Evolutionary conservation across 2,888 invertebrate genomes (phyloP).

Genomic region (Orchesella flavescens): DNA sequence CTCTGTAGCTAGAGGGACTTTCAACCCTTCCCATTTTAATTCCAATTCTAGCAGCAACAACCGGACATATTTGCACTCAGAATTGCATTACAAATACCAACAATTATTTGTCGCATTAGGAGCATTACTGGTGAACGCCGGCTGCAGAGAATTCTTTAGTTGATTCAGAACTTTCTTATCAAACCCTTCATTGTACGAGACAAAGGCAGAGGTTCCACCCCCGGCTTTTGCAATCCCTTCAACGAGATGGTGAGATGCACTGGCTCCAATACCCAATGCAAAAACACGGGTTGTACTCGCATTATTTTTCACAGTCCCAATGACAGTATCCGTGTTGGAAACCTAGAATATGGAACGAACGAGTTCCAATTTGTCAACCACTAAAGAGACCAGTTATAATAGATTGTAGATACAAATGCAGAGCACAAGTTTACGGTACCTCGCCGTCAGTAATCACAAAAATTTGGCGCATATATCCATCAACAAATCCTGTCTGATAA

Average conservation of each 20-base stretch:
- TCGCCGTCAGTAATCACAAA: conserved; percentile 74
- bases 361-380: too few species aligned
- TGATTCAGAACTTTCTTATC: conserved; percentile 72
- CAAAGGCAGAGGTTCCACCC: conserved; percentile 73
- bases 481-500: conserved; percentile 65
- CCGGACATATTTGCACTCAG: too few species aligned
- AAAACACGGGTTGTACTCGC: conserved; percentile 72
- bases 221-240: conserved; percentile 74
- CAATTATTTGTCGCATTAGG: too few species aligned
- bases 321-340: conserved; percentile 73
- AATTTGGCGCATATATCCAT: conserved; percentile 72
- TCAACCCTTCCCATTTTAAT: background rate
- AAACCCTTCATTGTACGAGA: conserved; percentile 71
- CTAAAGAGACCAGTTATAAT: too few species aligned
- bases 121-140: conserved; percentile 69
- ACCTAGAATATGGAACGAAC: too few species aligned
- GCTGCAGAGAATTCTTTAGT: conserved; percentile 71
- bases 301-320: conserved; percentile 71
- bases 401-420: background rate
- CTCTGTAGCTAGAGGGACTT: too few species aligned
- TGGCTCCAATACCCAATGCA: conserved; percentile 73
- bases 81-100: too few species aligned
- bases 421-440: conserved; percentile 58
- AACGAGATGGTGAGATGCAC: conserved; percentile 73
- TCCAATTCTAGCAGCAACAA: too few species aligned